Base-by-base conservation (phyloP, 2,797 vertebrate species). In the Chelmon rostratus region DNA sequence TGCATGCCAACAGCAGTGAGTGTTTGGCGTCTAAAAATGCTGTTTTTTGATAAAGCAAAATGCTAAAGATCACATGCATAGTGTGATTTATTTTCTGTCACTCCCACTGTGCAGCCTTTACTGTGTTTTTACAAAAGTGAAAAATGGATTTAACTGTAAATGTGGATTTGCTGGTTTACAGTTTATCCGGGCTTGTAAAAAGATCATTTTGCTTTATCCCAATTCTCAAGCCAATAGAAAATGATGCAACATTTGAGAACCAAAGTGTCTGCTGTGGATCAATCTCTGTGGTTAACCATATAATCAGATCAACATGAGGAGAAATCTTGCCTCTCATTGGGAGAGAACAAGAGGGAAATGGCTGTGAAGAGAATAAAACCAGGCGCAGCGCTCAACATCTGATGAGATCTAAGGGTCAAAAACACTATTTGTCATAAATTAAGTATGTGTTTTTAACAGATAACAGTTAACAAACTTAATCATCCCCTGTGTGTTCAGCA, bases 231-330 rank as follows among this genome's bases (percentile, higher is more conserved):
- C 33, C 50, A 81, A 57, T 19, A 68, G 6, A 62, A 47, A 53
- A 62, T 66, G 21, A 63, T 69, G 38, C 68, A 73, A 44, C 59
- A 28, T 53, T 56, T 74, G 16, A 66, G 21, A 47, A 82, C 64
- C 61, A 46, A 53, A 73, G 40, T 56, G 47, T 72, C 59, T 79
- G 42, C 42, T 59, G 18, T 65, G 67, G 69, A 42, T 65, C 38
- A 25, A 16, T 59, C 19, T 50, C 47, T 72, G 56, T 11, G 78
- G 82, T 69, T 44, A 19, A 76, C 73, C 84, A 75, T 69, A 53
- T 63, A 46, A 86, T 85, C 72, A 56, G 46, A 42, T 73, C 62
- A 72, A 65, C 31, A 66, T 57, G 52, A 73, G 52, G 6, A 40
- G 5, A 69, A 9, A 25, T 68, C 23, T 64, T 68, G 40, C 25